Evolutionary conservation across 2,888 invertebrate species (phyloP).

Genomic region (Yponomeuta cagnagella): DNA sequence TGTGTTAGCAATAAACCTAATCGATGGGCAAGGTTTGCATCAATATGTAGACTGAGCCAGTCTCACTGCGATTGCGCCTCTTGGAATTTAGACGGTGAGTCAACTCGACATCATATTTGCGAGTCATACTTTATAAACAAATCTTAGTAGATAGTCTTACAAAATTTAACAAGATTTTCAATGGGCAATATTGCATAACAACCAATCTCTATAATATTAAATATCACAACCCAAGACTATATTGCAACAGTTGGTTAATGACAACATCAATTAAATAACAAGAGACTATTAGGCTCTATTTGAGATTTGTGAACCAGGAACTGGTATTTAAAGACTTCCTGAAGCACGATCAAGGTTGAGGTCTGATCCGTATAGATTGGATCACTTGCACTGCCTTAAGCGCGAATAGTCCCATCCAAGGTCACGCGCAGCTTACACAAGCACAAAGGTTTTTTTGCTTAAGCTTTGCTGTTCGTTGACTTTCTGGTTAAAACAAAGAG

Average conservation of each 20-base stretch:
- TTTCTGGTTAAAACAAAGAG: too few relatives aligned
- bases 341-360: not conserved
- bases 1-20: slow-evolving; percentile 7
- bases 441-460: too few relatives aligned
- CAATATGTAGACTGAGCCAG: not conserved
- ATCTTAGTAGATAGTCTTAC: not conserved
- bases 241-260: not conserved
- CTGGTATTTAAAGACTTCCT: not conserved
- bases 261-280: not conserved
- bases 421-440: not conserved
- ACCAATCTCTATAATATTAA: too few relatives aligned
- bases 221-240: too few relatives aligned
- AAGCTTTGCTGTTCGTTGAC: too few relatives aligned
- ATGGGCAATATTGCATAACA: too few relatives aligned
- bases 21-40: not conserved
- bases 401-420: not conserved
- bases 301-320: not conserved
- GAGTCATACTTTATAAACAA: not conserved
- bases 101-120: not conserved
- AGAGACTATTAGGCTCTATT: not conserved
- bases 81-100: not conserved
- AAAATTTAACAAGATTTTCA: too few relatives aligned
- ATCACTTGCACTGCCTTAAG: not conserved
- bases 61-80: not conserved
- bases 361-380: not conserved